phyloP scores from a whole-genome alignment of 1,140 invertebrate species.

The Drosophila malerkotliana region DNA sequence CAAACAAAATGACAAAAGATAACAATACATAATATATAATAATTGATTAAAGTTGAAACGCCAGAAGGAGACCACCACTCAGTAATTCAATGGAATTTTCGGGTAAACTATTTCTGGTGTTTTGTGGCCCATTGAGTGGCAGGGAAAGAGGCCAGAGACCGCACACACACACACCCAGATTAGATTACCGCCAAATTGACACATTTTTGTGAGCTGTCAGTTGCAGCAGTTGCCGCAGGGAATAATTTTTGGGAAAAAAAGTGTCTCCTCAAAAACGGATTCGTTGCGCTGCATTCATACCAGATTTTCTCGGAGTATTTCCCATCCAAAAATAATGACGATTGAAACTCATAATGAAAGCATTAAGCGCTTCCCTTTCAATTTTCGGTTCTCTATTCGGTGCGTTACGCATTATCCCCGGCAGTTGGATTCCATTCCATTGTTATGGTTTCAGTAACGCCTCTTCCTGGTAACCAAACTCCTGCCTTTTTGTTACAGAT shows the following conservation, averaged over 20 bases:
- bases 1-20: slow-evolving; percentile 65
- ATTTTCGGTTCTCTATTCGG: slow-evolving; percentile 32
- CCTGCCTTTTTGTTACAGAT: slow-evolving; percentile 70
- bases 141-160: slow-evolving; percentile 40
- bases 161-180: slow-evolving; percentile 76
- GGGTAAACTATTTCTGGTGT: slow-evolving; percentile 8
- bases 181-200: slow-evolving; percentile 80
- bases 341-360: slow-evolving; percentile 32
- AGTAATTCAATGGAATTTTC: slow-evolving; percentile 60
- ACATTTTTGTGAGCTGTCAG: slow-evolving; percentile 64
- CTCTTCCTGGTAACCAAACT: slow-evolving; percentile 76
- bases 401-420: slow-evolving; percentile 74
- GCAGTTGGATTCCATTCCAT: slow-evolving; percentile 23
- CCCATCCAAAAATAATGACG: slow-evolving; percentile 18
- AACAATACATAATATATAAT: slow-evolving; percentile 62
- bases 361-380: slow-evolving; percentile 37
- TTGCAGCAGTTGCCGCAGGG: slow-evolving; percentile 33
- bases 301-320: slow-evolving; percentile 18
- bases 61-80: slow-evolving; percentile 35
- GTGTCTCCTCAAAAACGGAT: slow-evolving; percentile 41
- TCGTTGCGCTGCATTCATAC: slow-evolving; percentile 62
- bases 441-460: slow-evolving; percentile 70
- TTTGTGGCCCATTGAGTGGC: background rate
- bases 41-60: slow-evolving; percentile 70
- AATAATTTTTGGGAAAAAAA: slow-evolving; percentile 5